Base-by-base conservation (phyloP, 2,113 vertebrate genomes). In the Sitta europaea region DNA sequence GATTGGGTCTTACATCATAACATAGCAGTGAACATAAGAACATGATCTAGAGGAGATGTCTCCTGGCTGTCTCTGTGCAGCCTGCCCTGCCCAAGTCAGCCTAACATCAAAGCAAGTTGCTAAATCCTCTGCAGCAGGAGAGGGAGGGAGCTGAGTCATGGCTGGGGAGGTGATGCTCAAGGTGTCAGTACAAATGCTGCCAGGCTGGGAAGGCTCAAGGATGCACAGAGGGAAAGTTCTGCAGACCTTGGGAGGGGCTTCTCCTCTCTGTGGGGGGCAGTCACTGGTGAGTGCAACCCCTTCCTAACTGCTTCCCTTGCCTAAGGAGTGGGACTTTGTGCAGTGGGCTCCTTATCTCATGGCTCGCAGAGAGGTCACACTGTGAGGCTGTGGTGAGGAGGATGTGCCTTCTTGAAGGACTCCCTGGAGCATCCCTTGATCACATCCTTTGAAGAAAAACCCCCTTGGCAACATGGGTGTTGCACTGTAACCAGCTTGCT, bases 381-480 rank as follows among this genome's bases (percentile, higher is more conserved):
- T 0, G 1, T 19, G 43, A 76, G 40, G 62, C 57, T 72, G 48
- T 1, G 9, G 21, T 3, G 4, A 70, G 62, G 43, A 85, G 62
- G 47, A 73, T 6, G 1, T 76, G 58, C 36, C 33, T 78, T 88
- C 58, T 47, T 14, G 0, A 0, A 48, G 43, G 48, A 23, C 15
- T 40, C 43, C 36, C 40, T 31, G 31, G 40, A 73, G 54, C 50
- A 42, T 61, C 28, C 45, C 36, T 73, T n/a, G 67, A 31, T 88
- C 29, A 0, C 19, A 5, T 28, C 9, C 63, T 2, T 0, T 65
- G 75, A 86, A 53, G 62, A 68, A 82, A n/a, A 23, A 28, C 3
- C 27, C 20, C 28, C 14, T 25, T 35, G 50, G 28, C 28, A 57
- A 10, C 2, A 1, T 9, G 0, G 0, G 21, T 43, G 40, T 59